Evolutionary conservation across 2,888 invertebrate genomes (phyloP).

Genomic region (Apoda limacodes): DNA sequence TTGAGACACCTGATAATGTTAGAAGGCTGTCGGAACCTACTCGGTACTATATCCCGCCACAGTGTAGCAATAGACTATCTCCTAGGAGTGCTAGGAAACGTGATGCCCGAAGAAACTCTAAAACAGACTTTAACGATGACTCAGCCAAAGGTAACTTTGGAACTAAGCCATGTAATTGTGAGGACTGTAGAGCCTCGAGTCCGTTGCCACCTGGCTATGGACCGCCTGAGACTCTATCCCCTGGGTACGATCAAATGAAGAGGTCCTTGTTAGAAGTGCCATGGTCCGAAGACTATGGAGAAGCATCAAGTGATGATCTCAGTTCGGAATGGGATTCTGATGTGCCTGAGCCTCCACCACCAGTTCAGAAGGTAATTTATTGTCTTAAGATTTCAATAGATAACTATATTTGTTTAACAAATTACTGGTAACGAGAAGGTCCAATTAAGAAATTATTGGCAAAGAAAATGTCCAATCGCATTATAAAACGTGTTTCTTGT

Average conservation of each 20-base stretch:
- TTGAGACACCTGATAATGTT: conserved; percentile 53
- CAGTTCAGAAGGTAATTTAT: conserved; percentile 46
- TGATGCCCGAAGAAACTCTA: conserved; percentile 46
- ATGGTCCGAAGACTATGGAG: conserved; percentile 82
- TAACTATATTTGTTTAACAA: too few relatives aligned
- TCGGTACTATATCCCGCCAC: conserved; percentile 56
- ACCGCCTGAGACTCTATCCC: conserved; percentile 56
- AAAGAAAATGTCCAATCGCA: too few relatives aligned
- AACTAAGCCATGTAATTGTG: conserved; percentile 57
- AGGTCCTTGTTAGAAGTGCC: conserved; percentile 82
- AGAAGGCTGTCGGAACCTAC: conserved; percentile 53
- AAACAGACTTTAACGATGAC: conserved; percentile 36
- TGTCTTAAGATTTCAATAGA: too few relatives aligned
- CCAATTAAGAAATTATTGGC: too few relatives aligned
- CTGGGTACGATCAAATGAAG: conserved; percentile 85
- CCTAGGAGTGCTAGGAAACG: conserved; percentile 56
- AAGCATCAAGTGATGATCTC: conserved; percentile 91
- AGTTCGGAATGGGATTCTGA: conserved; percentile 95
- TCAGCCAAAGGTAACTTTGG: conserved; percentile 40
- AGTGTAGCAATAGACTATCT: conserved; percentile 57
- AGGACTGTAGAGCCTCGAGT: conserved; percentile 63
- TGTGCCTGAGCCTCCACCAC: conserved; percentile 69
- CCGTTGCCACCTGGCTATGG: conserved; percentile 61
- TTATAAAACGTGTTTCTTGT: too few relatives aligned
- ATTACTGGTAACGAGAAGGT: too few relatives aligned